Base-by-base conservation (phyloP, 2,888 invertebrate species). In the Coecobrya sp. region DNA sequence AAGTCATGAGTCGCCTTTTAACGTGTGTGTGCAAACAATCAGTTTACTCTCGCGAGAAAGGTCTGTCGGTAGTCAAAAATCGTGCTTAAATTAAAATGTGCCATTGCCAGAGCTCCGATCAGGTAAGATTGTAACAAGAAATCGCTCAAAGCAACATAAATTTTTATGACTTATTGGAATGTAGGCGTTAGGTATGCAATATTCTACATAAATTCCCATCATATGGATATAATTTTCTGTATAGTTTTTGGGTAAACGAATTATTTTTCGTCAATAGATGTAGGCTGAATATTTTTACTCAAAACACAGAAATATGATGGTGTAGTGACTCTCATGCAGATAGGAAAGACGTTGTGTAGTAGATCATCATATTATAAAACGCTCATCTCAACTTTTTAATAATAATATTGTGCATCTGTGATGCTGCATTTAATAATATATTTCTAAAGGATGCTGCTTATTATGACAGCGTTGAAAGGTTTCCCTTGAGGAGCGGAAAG, bases 401-500 rank as follows among this genome's bases (percentile, higher is more conserved):
- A 70, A 27, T 76, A 42, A 45, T 82, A 81, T 27, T 25, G 25
- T 52, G 73, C 22, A 22, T 73, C 7, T 36, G 16, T 11, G 16
- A 25, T 49, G 52, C 27, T 79, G 52, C 52, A 52, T 45, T 70
- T 86, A 52, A 52, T 52, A 86, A 73, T 25, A 76, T 81, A 45
- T 70, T 73, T 70, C 73, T 65, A 82, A 82, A 65, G 52, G 52
- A 88, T 79, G 45, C n/a, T 81, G 19, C 86, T 36, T 82, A 52
- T 73, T 30, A 76, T 7, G 85, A 27, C 30, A 30, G 90, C 76
- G 90, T 90, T 90, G 90, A 90, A 90, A 90, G 84, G 22, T 10
- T 85, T 76, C 70, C 90, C 85, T 76, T 10, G 22, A 90, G 89
- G 73, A 85, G 76, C 84, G n/a, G n/a, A n/a, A n/a, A n/a, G n/a